Evolutionary conservation across 2,888 invertebrate genomes (phyloP).

Genomic region (Oeneis ivallda): DNA sequence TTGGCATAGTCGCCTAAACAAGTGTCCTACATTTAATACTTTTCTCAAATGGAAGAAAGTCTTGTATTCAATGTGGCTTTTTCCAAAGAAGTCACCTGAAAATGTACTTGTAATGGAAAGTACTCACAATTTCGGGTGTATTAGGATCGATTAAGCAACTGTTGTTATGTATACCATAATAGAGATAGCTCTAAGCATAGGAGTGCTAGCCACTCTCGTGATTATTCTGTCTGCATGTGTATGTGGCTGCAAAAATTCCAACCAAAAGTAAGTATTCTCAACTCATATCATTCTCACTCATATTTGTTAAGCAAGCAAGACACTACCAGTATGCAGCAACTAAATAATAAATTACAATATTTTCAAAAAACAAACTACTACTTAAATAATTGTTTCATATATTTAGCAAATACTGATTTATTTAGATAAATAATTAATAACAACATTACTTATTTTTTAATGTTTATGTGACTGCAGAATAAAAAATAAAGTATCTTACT

Average conservation of each 20-base stretch:
- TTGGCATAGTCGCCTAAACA: conserved; percentile 36
- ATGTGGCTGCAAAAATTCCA: conserved; percentile 87
- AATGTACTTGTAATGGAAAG: conserved; percentile 57
- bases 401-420: neutral
- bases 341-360: neutral
- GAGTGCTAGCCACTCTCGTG: conserved; percentile 71
- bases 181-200: conserved; percentile 71
- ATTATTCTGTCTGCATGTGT: conserved; percentile 85
- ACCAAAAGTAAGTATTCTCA: conserved; percentile 84
- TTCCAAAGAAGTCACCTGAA: conserved; percentile 68
- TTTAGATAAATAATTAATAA: neutral
- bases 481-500: neutral
- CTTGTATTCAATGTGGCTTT: conserved; percentile 58
- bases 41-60: conserved; percentile 77
- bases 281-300: neutral
- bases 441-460: neutral
- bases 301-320: neutral
- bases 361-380: too few species aligned
- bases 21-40: conserved; percentile 73
- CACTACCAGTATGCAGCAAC: neutral
- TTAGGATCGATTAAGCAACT: conserved; percentile 56
- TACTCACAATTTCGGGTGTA: conserved; percentile 43
- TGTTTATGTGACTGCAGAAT: neutral
- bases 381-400: too few species aligned
- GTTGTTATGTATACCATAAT: conserved; percentile 73